These are phyloP conservation scores for Neodiprion pinetum DNA, from an alignment of 1,140 invertebrate species.

Conservation along the genomic window DNA sequence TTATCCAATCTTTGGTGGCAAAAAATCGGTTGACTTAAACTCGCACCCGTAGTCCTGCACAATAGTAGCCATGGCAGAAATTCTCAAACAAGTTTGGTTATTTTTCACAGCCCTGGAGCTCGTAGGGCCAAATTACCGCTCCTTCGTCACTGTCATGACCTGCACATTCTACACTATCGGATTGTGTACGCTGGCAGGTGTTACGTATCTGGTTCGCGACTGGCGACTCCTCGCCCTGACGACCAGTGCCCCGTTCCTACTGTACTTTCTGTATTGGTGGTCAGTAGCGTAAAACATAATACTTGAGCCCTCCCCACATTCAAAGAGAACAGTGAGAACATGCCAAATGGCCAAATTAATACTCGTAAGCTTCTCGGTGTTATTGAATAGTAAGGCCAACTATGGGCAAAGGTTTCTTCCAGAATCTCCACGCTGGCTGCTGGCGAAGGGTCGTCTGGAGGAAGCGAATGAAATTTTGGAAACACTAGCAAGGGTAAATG, in stretches of 20 bases:
- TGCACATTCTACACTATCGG: conserved; percentile 89
- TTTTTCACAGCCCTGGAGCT: conserved; percentile 80
- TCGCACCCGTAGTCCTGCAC: background rate
- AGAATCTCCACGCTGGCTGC: conserved; percentile 85
- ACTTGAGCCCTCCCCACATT: background rate
- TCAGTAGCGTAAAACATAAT: conserved; percentile 39
- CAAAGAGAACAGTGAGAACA: too few species aligned
- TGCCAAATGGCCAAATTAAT: too few species aligned
- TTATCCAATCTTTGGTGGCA: background rate
- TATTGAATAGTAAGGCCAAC: background rate
- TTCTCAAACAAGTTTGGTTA: conserved; percentile 9
- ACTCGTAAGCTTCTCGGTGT: too few species aligned
- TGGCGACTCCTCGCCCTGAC: conserved; percentile 81
- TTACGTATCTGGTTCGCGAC: conserved; percentile 83
- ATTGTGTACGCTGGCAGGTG: conserved; percentile 78
- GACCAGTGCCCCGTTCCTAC: conserved; percentile 83
- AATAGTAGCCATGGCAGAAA: too few species aligned
- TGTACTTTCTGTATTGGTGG: conserved; percentile 87
- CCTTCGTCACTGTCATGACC: conserved; percentile 89
- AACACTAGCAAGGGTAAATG: conserved; percentile 78
- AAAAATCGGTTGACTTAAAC: background rate
- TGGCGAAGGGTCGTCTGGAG: conserved; percentile 79
- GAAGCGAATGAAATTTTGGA: conserved; percentile 81
- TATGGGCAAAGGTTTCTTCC: conserved; percentile 70
- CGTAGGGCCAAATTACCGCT: conserved; percentile 88